phyloP scores from a whole-genome alignment of 2,888 invertebrate genomes.

The Phasia obesa region DNA sequence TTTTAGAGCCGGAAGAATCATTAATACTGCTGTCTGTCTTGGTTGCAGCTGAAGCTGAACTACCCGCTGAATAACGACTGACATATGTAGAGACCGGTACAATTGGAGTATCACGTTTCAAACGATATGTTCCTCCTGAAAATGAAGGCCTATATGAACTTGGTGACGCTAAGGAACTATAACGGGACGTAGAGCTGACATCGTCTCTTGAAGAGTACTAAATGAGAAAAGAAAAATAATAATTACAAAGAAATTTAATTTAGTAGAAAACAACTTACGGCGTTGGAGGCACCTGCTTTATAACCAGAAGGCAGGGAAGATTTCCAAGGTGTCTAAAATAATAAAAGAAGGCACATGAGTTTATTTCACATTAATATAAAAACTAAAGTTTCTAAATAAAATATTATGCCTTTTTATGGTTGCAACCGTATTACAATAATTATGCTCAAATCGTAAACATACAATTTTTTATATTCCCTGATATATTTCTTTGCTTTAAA shows the following conservation, averaged over 20 bases:
- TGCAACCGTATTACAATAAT: no score
- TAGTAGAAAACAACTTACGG: conserved; percentile 75
- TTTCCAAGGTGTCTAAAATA: conserved; percentile 81
- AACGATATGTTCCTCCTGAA: conserved; percentile 82
- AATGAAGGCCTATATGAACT: conserved; percentile 82
- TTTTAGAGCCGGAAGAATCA: conserved; percentile 70
- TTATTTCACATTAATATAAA: no score
- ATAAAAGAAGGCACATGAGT: not conserved
- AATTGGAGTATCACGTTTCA: conserved; percentile 79
- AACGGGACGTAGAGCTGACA: conserved; percentile 75
- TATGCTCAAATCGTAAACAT: not conserved
- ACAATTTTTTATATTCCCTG: not conserved
- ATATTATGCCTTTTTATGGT: no score
- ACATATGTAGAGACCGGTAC: conserved; percentile 76
- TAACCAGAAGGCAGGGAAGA: conserved; percentile 79
- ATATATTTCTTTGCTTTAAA: not conserved
- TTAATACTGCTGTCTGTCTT: conserved; percentile 73
- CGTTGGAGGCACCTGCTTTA: conserved; percentile 76
- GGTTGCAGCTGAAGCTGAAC: conserved; percentile 68
- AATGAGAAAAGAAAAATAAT: conserved; percentile 40
- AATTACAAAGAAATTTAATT: no score
- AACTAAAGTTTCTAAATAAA: no score
- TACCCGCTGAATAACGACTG: conserved; percentile 77
- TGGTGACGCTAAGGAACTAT: conserved; percentile 79
- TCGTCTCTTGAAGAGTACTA: conserved; percentile 81